These are phyloP conservation scores for Daboia siamensis DNA, from an alignment of 2,113 vertebrate species.

Conservation along the genomic window DNA sequence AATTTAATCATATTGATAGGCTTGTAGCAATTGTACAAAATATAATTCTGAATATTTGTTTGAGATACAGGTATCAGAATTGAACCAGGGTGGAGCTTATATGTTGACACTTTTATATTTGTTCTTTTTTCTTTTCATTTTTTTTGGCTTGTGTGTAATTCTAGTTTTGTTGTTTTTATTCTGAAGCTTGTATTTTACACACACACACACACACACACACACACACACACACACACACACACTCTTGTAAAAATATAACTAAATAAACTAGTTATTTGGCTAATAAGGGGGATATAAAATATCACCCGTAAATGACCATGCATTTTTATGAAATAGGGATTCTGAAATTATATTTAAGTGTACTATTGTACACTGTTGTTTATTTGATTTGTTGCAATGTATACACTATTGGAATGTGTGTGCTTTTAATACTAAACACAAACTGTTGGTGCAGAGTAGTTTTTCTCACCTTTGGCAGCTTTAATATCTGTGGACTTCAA, in stretches of 20 bases:
- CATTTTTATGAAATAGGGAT: neutral
- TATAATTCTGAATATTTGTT: neutral
- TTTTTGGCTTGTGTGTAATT: neutral
- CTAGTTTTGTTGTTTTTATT: neutral
- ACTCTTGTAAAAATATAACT: neutral
- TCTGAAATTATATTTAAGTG: neutral
- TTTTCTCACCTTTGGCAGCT: neutral
- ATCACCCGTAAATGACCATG: neutral
- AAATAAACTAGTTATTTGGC: neutral
- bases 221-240: too few species aligned
- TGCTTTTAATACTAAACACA: neutral
- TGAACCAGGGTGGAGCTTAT: neutral
- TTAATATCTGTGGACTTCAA: neutral
- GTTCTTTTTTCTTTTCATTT: neutral
- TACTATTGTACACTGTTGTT: neutral
- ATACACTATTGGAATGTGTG: neutral
- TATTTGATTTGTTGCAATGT: neutral
- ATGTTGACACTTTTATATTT: neutral
- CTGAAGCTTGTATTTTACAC: neutral
- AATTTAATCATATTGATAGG: neutral
- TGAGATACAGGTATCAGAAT: neutral
- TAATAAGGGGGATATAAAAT: neutral
- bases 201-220: too few species aligned
- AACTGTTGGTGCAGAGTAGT: neutral
- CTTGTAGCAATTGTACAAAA: neutral